phyloP scores from a whole-genome alignment of 2,888 invertebrate species.

The Xanthia togata region DNA sequence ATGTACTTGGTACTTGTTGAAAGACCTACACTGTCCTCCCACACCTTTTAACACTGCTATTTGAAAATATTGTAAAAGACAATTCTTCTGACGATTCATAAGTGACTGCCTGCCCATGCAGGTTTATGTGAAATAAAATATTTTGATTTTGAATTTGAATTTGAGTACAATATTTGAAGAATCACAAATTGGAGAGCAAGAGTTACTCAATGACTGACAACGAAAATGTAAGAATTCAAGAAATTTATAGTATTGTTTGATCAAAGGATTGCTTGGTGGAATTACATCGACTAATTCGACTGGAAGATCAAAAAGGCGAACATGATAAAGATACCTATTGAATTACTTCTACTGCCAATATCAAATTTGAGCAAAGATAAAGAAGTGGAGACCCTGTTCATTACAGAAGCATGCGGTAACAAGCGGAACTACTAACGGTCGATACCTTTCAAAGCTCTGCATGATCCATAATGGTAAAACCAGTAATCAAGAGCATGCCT shows the following conservation, averaged over 20 bases:
- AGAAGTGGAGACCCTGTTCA: background rate
- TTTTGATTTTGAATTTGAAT: too few relatives aligned
- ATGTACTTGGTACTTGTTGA: too few relatives aligned
- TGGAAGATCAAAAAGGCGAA: background rate
- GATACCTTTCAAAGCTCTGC: constrained; percentile 24
- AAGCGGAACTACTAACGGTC: constrained; percentile 46
- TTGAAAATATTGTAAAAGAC: too few relatives aligned
- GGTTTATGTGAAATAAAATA: too few relatives aligned
- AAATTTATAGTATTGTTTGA: background rate
- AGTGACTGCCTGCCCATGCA: too few relatives aligned
- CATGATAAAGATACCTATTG: background rate
- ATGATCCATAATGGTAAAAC: constrained; percentile 49
- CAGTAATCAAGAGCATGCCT: constrained; percentile 53
- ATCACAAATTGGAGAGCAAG: background rate
- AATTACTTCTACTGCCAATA: background rate
- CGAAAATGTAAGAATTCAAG: background rate
- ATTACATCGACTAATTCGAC: background rate
- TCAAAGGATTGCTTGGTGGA: too few relatives aligned
- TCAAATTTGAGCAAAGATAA: background rate
- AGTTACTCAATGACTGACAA: background rate
- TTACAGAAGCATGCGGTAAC: constrained; percentile 36
- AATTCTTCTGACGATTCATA: too few relatives aligned
- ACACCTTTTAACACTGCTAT: too few relatives aligned
- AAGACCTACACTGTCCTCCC: too few relatives aligned
- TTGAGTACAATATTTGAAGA: background rate